Evolutionary conservation across 2,888 invertebrate species (phyloP), one percentile per base, ranked within the genome.

Genomic region (Standfussiana lucernea): DNA sequence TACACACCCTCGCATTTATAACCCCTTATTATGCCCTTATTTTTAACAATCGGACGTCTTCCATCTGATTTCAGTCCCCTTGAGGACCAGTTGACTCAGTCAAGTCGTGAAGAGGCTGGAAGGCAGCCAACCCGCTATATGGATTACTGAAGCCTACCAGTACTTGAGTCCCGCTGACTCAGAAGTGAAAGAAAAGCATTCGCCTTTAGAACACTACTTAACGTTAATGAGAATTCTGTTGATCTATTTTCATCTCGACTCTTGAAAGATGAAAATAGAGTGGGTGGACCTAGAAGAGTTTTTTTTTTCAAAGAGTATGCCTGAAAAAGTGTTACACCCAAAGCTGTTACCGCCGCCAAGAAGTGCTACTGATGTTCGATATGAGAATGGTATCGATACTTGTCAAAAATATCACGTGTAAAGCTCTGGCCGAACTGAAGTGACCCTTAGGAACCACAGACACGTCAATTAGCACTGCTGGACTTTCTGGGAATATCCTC

Each of bases 121-220:
- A 37, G 62, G 10, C 45, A 0, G 83, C 83, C 83, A 83, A 69
- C 24, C 67, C 53, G 40, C 85, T 28, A 65, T 85, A 68, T 77
- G 70, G 70, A 70, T 64, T 47, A 37, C 71, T 72, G 61, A 80
- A 65, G 59, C 13, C 50, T 8, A 56, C 65, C 61, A 72, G 65
- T 47, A 28, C 72, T 64, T 59, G 40, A 83, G 28, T 50, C 28
- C 42, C 32, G 68, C 75, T 72, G 82, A 75, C 66, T 69, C 53
- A 53, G 35, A 64, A 67, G 11, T 70, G 32, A 80, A 67, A 50
- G 56, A 59, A 81, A 62, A 45, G 28, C 61, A 65, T 71, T 68
- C n/a, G 32, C 10, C 24, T 47, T 69, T 37, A 11, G 45, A 66
- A 45, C 2, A 24, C 50, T 50, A 67, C 76, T 68, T 77, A 65